Conservation (phyloP, 2,797 vertebrate species). For the Jordanella pulchra region DNA sequence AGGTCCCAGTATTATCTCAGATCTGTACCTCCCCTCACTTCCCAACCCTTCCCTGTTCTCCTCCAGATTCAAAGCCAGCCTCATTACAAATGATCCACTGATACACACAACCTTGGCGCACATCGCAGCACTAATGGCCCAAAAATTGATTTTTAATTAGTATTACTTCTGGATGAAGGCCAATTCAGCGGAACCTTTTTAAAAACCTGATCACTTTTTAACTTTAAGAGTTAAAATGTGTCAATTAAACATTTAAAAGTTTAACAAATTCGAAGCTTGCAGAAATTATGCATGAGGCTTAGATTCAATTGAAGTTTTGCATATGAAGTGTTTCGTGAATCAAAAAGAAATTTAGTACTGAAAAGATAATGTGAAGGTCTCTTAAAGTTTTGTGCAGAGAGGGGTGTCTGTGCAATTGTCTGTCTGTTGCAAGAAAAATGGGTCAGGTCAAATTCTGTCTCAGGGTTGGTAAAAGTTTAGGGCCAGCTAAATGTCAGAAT, state of each 20-base stretch:
- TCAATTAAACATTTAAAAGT: conserved; percentile 51
- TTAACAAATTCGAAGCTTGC: conserved; percentile 43
- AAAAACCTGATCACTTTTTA: conserved; percentile 84
- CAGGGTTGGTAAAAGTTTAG: conserved; percentile 57
- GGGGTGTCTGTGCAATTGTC: conserved; percentile 11
- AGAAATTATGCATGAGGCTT: conserved; percentile 20
- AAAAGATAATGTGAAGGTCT: conserved; percentile 29
- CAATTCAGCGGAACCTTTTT: conserved; percentile 87
- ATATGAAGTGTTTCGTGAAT: not conserved
- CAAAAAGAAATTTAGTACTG: conserved; percentile 18
- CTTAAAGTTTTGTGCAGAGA: conserved; percentile 48
- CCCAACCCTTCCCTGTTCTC: conserved; percentile 65
- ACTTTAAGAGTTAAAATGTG: conserved; percentile 68
- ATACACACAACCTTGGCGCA: conserved; percentile 91
- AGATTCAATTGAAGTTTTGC: conserved; percentile 10
- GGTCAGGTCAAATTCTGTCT: conserved; percentile 69
- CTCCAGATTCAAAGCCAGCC: conserved; percentile 78
- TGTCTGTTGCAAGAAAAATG: conserved; percentile 72
- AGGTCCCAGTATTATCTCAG: conserved; percentile 89
- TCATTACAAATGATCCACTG: conserved; percentile 91
- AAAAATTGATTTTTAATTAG: conserved; percentile 99
- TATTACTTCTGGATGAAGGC: conserved; percentile 90
- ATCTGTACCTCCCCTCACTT: conserved; percentile 81
- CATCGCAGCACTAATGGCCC: conserved; percentile 92
- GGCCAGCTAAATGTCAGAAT: conserved; percentile 66